Conservation (phyloP, 2,797 vertebrate species). For the Bufotes viridis region DNA sequence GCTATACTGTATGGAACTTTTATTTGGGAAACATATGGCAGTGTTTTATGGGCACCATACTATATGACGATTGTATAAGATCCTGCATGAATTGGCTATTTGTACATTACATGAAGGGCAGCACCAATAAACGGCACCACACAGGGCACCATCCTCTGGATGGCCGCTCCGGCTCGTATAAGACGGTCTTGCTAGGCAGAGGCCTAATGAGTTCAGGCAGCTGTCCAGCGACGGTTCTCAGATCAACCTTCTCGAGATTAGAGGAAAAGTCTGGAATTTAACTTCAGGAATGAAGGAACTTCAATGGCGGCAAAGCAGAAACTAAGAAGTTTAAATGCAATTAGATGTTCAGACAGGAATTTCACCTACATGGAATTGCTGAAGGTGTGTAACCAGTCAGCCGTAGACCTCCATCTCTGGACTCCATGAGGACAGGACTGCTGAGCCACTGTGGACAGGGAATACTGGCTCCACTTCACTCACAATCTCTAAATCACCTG, state of each 20-base stretch:
- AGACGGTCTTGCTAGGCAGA: background rate
- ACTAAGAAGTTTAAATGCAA: background rate
- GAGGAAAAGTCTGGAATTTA: background rate
- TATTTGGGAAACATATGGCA: no score
- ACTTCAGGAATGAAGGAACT: background rate
- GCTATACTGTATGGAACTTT: no score
- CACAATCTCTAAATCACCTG: slow-evolving; percentile 19
- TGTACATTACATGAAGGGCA: background rate
- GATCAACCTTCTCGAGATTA: background rate
- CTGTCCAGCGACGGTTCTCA: background rate
- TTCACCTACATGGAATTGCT: background rate
- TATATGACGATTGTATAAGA: no score
- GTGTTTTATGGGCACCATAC: no score
- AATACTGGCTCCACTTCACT: background rate
- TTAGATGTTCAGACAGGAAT: slow-evolving; percentile 6
- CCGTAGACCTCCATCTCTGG: slow-evolving; percentile 22
- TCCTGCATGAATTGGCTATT: background rate
- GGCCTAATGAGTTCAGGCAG: no score
- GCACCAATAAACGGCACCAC: background rate
- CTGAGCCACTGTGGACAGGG: background rate
- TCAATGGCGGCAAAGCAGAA: background rate
- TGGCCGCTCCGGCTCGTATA: background rate
- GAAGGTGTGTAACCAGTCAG: background rate
- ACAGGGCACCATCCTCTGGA: background rate
- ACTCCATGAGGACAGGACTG: background rate